Conservation (phyloP, 1,140 invertebrate species). For the Whitmania pigra region DNA sequence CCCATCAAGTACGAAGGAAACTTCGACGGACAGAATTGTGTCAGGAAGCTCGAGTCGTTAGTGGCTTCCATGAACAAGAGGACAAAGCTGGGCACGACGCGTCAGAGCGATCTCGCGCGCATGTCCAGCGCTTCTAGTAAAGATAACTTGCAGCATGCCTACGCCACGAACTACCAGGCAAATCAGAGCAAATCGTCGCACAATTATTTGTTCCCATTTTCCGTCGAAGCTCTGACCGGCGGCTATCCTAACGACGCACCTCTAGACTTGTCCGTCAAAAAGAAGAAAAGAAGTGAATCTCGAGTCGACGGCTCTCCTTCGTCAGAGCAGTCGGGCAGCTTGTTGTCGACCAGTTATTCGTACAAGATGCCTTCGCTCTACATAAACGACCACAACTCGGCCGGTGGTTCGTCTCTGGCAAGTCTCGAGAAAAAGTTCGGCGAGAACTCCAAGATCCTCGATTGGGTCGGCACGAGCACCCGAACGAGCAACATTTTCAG, state of each 20-base stretch:
- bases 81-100: background rate
- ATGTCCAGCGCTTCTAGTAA: background rate
- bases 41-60: conserved; percentile 7
- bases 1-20: conserved; percentile 6
- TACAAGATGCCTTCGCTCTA: conserved; percentile 9
- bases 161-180: background rate
- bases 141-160: background rate
- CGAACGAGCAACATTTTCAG: background rate
- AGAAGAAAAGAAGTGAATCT: conserved; percentile 4
- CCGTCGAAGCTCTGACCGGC: background rate
- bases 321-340: background rate
- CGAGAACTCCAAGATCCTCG: conserved; percentile 18
- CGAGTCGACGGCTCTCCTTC: background rate
- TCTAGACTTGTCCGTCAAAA: conserved; percentile 6
- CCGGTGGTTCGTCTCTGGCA: conserved; percentile 18
- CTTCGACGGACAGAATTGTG: conserved; percentile 14
- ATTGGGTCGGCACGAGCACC: conserved; percentile 11
- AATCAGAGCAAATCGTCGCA: conserved; percentile 7
- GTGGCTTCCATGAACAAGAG: conserved; percentile 15
- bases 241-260: conserved; percentile 1
- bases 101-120: background rate
- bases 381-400: background rate
- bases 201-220: conserved; percentile 6
- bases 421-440: conserved; percentile 24
- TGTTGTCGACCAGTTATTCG: background rate